Conservation (phyloP, 2,888 invertebrate species). For the Zaprionus lineosus region DNA sequence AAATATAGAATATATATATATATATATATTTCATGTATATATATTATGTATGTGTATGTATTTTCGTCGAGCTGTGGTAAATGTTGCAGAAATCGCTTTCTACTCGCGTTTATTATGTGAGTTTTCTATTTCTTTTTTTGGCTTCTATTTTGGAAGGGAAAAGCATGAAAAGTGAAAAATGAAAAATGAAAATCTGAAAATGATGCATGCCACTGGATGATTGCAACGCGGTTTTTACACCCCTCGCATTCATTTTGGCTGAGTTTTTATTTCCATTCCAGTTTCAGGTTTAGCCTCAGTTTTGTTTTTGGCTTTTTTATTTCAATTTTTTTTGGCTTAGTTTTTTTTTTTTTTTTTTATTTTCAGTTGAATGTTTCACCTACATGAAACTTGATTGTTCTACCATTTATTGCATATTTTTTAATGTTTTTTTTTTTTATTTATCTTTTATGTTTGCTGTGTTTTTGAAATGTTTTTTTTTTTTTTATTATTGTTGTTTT, state of each 20-base stretch:
- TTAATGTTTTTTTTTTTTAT: conserved; percentile 54
- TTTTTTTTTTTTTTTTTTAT: conserved; percentile 16
- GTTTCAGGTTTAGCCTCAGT: background rate
- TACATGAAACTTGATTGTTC: conserved; percentile 79
- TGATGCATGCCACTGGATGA: conserved; percentile 62
- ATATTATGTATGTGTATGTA: no score
- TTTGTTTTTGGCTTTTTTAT: conserved; percentile 17
- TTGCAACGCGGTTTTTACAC: conserved; percentile 34
- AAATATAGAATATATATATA: conserved; percentile 23
- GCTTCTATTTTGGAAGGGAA: background rate
- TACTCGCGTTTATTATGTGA: conserved; percentile 46
- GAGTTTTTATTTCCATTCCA: no score
- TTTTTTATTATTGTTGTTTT: no score
- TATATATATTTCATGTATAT: conserved; percentile 44
- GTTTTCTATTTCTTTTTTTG: conserved; percentile 2
- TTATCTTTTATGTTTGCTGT: no score
- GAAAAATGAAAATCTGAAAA: conserved; percentile 47
- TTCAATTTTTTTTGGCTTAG: conserved; percentile 28
- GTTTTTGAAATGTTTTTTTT: no score
- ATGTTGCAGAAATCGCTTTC: conserved; percentile 53
- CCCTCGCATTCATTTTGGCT: conserved; percentile 43
- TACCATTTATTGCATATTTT: conserved; percentile 79
- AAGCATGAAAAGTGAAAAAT: conserved; percentile 7
- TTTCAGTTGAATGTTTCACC: conserved; percentile 60
- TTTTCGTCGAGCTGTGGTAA: conserved; percentile 46